Evolutionary conservation across 2,113 vertebrate genomes (phyloP), one percentile per base, ranked within the genome.

Genomic region (Aptenodytes forsteri): DNA sequence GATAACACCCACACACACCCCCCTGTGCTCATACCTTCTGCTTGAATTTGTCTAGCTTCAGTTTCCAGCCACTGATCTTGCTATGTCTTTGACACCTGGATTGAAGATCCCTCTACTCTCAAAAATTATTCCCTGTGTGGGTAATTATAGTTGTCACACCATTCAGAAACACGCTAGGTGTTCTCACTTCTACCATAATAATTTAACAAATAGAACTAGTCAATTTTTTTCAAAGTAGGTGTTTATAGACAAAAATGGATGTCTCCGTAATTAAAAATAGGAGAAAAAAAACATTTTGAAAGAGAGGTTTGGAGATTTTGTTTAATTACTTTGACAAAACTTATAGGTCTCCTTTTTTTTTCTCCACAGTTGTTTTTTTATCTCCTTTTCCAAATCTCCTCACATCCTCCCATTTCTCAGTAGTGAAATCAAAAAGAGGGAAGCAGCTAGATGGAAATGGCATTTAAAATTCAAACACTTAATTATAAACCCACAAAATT

Each of bases 61-160:
- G 44, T 85, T 93, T 87, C 78, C 78, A 94, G 78, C 17, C 67
- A 70, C 81, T 65, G 40, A 77, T 72, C 79, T 56, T 70, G 19
- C 79, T 17, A 16, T 34, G 16, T 73, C 85, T 97, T 94, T 77
- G 79, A 90, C 82, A 93, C 54, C 5, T 19, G 70, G 44, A 91
- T 0, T 82, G 38, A 97, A 92, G 90, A 88, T 85, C 19, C 42
- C 58, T 80, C 66, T 66, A 21, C 46, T 69, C 71, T 75, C 66
- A 90, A 73, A 91, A 91, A 42, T 65, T 77, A 83, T 77, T 96
- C 93, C 58, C 71, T 62, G 7, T 50, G 62, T 50, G 50, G n/a
- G 71, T 92, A 96, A 96, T 93, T 86, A 83, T 9, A 82, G 18
- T n/a, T 93, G 71, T 93, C 61, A 72, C 70, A 72, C 32, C 62